A percentile compares a stretch with the other conserved stretches of the same genome.
These are phyloP conservation scores for Chamaetylas fuelleborni DNA, from an alignment of 2,113 vertebrate genomes.

Conservation along the genomic window DNA sequence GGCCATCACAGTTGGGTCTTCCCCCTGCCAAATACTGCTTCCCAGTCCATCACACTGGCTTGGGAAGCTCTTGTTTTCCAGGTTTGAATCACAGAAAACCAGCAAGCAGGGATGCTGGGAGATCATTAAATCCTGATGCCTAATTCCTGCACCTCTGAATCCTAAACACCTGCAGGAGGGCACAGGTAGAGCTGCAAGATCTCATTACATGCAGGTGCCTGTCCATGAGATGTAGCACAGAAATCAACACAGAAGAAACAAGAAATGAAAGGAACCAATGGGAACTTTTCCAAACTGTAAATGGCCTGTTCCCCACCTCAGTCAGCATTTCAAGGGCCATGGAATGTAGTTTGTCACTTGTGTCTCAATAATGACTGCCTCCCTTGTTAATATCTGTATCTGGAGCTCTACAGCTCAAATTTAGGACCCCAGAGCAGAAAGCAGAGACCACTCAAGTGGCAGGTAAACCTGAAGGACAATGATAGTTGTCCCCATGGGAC, in stretches of 20 bases:
- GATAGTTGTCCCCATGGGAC: rapidly evolving
- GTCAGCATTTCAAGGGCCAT: neutral
- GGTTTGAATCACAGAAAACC: neutral
- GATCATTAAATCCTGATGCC: neutral
- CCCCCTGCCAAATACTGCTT: neutral
- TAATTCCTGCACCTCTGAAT: neutral
- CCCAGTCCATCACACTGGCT: neutral
- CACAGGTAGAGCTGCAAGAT: neutral
- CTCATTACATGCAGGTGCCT: neutral
- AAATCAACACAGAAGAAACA: neutral
- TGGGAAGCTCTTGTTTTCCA: neutral
- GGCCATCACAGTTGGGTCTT: neutral
- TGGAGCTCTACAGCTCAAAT: neutral
- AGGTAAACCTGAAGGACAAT: neutral
- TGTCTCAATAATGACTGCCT: rapidly evolving
- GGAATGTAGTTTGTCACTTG: neutral
- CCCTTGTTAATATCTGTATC: neutral
- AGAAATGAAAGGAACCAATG: neutral
- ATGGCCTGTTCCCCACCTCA: neutral
- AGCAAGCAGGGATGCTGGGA: neutral
- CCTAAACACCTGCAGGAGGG: neutral
- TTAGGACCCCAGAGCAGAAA: neutral
- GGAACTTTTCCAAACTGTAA: neutral
- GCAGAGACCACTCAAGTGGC: neutral
- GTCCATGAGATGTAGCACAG: neutral